Base-by-base conservation (phyloP, 1,140 invertebrate genomes). In the Magallana ariakensis region DNA sequence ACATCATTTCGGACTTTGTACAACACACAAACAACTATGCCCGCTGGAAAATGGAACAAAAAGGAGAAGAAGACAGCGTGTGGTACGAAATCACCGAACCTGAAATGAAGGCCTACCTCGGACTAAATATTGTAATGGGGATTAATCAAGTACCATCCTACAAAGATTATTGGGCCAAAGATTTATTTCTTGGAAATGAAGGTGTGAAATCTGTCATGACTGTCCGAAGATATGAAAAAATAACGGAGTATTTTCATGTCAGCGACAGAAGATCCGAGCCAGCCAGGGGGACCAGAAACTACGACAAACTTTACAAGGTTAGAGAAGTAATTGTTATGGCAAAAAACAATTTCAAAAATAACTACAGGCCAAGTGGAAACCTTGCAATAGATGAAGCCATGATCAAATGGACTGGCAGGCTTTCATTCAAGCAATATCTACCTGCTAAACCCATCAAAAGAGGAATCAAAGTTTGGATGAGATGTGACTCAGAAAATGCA, bases 391-490 rank as follows among this genome's bases (percentile, higher is more conserved):
- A 95, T 90, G 94, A 95, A 90, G 93, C 93, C 91, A 95, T 95
- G 92, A 94, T 95, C 88, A 90, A 93, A 11, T 95, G 93, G 60
- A 95, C 95, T 92, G 93, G 94, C 8, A 87, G 88, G 81, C 91
- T 94, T 88, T 89, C 90, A 86, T 92, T 94, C 83, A 94, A 94
- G 90, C 94, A 95, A 87, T 95, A 95, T 88, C 85, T 92, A 75
- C 92, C 90, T 53, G 89, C 92, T 56, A 95, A 95, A 84, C 94
- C 95, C 16, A 91, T 94, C 85, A 95, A 95, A 88, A 94, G 93
- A 92, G 94, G 94, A 16, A 94, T 94, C 13, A 95, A 95, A 91
- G 90, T 95, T 86, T 95, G 89, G 87, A 85, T 85, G 60, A 10
- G 86, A 0, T 88, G 87, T 56, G 89, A 92, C 75, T 55, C 88